Conservation (phyloP, 2,797 vertebrate genomes). For the Sphenopsis melanotis region DNA sequence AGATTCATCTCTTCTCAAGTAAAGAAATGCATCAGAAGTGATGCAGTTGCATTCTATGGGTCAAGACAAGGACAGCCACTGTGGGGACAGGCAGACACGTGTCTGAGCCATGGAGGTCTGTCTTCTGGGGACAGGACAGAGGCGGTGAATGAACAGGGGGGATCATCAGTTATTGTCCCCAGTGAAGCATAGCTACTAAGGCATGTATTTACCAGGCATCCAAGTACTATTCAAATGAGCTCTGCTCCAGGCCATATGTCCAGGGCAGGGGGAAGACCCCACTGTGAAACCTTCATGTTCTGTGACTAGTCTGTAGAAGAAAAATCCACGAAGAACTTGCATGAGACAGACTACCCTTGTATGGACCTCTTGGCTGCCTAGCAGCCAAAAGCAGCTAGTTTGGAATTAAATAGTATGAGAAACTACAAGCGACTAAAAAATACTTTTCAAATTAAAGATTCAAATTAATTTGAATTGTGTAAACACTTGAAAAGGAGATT, state of each 20-base stretch:
- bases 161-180: not conserved
- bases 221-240: not conserved
- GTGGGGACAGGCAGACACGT: accelerated
- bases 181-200: accelerated
- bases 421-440: not conserved
- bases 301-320: not conserved
- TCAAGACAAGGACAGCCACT: not conserved
- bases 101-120: not conserved
- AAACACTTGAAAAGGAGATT: not conserved
- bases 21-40: not conserved
- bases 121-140: not conserved
- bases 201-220: not conserved
- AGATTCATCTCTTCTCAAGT: not conserved
- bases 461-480: not conserved
- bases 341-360: not conserved
- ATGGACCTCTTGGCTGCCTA: not conserved
- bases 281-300: not conserved
- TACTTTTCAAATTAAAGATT: not conserved
- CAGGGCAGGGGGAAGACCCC: not conserved
- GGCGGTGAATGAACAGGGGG: not conserved
- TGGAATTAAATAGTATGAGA: not conserved
- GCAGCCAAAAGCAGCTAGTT: not conserved
- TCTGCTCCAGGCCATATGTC: not conserved
- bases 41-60: no score
- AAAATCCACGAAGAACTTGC: not conserved